Conservation (phyloP, 1,140 invertebrate genomes). For the Luehdorfia chinensis region DNA sequence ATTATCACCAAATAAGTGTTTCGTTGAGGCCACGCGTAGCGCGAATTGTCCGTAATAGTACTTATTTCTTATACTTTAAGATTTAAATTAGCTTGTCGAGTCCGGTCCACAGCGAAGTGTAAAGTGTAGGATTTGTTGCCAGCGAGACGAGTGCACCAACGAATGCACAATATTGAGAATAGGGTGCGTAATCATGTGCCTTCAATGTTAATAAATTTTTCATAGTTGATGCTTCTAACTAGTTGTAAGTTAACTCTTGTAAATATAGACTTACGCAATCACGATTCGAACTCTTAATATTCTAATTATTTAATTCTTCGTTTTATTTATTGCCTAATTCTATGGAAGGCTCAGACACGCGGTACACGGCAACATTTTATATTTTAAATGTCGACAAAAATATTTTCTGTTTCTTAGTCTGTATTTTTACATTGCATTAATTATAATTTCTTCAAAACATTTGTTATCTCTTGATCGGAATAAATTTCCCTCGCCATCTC, state of each 20-base stretch:
- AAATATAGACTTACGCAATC: constrained; percentile 66
- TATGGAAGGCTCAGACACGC: constrained; percentile 15
- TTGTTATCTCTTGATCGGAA: too few species aligned
- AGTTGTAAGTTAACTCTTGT: constrained; percentile 65
- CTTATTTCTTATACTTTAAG: constrained; percentile 54
- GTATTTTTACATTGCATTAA: background rate
- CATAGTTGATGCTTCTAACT: constrained; percentile 76
- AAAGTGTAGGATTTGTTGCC: constrained; percentile 31
- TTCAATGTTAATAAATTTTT: constrained; percentile 74
- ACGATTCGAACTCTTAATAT: constrained; percentile 67
- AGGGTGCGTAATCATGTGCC: constrained; percentile 75
- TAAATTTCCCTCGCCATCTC: background rate
- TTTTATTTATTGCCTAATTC: constrained; percentile 68
- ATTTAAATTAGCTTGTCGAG: constrained; percentile 51
- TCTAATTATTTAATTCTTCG: constrained; percentile 69
- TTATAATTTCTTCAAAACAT: too few species aligned
- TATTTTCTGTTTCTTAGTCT: too few species aligned
- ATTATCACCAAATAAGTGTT: background rate
- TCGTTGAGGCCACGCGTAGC: constrained; percentile 18
- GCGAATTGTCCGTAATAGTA: constrained; percentile 38
- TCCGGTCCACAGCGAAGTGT: constrained; percentile 44
- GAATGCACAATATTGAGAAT: constrained; percentile 59
- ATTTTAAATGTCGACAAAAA: background rate
- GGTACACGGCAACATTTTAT: background rate
- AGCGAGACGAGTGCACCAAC: constrained; percentile 50